Percentiles rank a stretch among this genome's conserved stretches.
These are phyloP conservation scores for Busseola fusca DNA, from an alignment of 2,888 invertebrate genomes.

Conservation along the genomic window DNA sequence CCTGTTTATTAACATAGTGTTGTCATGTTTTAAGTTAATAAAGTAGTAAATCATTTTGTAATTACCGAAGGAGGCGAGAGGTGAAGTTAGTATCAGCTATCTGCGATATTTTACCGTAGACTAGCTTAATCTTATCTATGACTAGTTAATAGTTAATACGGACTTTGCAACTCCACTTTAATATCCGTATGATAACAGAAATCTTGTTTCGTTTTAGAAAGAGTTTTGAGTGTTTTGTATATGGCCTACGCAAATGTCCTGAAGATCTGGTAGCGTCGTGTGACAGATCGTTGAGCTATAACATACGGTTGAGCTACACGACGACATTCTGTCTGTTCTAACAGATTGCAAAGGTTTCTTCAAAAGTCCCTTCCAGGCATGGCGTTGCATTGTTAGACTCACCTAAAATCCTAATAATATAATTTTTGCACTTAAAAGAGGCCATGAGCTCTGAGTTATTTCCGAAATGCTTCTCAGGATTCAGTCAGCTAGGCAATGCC, in stretches of 20 bases:
- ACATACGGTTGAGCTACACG: neutral
- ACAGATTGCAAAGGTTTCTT: neutral
- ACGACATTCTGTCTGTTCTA: neutral
- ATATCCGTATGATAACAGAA: neutral
- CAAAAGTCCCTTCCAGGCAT: neutral
- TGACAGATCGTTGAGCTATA: neutral
- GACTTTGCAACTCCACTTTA: no score
- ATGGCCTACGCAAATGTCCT: neutral
- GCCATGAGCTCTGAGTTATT: neutral
- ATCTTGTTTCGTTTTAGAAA: neutral
- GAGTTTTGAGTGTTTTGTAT: neutral
- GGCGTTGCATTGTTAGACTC: neutral
- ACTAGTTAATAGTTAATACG: no score
- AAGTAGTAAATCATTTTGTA: conserved; percentile 40
- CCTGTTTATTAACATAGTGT: conserved; percentile 47
- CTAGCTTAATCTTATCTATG: neutral
- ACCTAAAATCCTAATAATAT: neutral
- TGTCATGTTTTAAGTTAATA: conserved; percentile 39
- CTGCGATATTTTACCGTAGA: neutral
- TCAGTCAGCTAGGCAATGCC: neutral
- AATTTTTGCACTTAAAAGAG: neutral
- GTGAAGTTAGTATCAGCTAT: neutral
- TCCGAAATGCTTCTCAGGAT: neutral
- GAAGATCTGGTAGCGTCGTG: neutral
- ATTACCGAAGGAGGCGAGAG: conserved; percentile 3